Evolutionary conservation across 37 sponge, comb jelly and placozoan genomes (phyloP).

Genomic region (Ephydatia muelleri): DNA sequence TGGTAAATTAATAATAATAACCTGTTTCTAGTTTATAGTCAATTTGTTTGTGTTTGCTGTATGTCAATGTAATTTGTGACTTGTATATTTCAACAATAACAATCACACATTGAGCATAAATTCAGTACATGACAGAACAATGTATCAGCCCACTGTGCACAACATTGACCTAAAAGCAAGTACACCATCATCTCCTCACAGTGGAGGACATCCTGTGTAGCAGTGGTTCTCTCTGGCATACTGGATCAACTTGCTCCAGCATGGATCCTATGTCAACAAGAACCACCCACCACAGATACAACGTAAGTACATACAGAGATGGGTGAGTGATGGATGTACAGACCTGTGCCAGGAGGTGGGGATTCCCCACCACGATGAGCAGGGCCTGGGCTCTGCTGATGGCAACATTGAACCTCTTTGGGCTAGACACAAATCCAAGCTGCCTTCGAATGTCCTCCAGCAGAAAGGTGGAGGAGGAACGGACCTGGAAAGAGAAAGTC

Average conservation of each 20-base stretch:
- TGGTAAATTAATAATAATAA: too few species aligned
- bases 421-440: slow-evolving; percentile 78
- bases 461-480: slow-evolving; percentile 37
- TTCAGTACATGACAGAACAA: too few species aligned
- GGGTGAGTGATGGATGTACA: neutral
- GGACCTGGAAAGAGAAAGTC: slow-evolving; percentile 36
- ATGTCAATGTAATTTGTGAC: too few species aligned
- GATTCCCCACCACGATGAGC: slow-evolving; percentile 79
- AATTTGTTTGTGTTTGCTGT: too few species aligned
- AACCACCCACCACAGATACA: neutral
- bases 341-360: slow-evolving; percentile 53
- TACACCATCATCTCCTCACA: neutral
- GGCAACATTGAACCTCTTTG: slow-evolving; percentile 84
- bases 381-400: slow-evolving; percentile 78
- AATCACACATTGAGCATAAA: too few species aligned
- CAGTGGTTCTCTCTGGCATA: slow-evolving; percentile 55
- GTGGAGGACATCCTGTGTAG: slow-evolving; percentile 58
- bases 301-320: too few species aligned
- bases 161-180: too few species aligned
- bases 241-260: slow-evolving; percentile 63
- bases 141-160: too few species aligned
- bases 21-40: too few species aligned
- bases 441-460: slow-evolving; percentile 31
- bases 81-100: too few species aligned
- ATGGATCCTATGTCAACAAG: slow-evolving; percentile 38